phyloP scores from a whole-genome alignment of 2,888 invertebrate species.

The Julus scanicus region DNA sequence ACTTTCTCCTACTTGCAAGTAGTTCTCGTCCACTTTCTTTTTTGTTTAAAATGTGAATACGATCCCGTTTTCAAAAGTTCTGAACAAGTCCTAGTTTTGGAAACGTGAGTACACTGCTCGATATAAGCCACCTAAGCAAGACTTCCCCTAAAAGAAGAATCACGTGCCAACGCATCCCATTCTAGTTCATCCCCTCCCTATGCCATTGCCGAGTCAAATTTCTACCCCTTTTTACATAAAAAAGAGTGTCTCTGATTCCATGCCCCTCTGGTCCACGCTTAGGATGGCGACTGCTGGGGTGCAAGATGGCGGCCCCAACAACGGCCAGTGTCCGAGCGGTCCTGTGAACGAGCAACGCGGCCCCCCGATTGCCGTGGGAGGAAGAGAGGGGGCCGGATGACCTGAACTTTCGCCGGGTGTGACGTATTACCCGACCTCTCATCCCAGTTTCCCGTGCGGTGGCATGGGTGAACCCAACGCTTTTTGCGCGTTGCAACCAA shows the following conservation, averaged over 20 bases:
- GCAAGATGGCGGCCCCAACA: constrained; percentile 43
- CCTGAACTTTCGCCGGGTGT: constrained; percentile 33
- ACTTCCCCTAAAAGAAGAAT: too few species aligned
- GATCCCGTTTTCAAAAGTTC: too few species aligned
- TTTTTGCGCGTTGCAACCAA: constrained; percentile 40
- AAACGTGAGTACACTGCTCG: too few species aligned
- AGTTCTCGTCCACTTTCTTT: too few species aligned
- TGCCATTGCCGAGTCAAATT: constrained; percentile 23
- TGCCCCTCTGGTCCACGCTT: constrained; percentile 42
- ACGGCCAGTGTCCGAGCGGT: constrained; percentile 35
- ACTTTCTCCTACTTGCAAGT: too few species aligned
- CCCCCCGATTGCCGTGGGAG: constrained; percentile 47
- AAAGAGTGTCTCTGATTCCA: constrained; percentile 28
- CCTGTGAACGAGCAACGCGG: neutral
- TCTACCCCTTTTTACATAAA: neutral
- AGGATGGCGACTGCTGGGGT: constrained; percentile 32
- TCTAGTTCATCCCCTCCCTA: constrained; percentile 35
- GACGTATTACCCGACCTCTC: constrained; percentile 39
- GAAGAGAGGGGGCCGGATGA: constrained; percentile 56
- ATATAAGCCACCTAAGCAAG: too few species aligned
- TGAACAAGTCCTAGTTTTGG: too few species aligned
- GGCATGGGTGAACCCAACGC: constrained; percentile 41
- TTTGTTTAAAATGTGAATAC: too few species aligned
- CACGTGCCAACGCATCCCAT: constrained; percentile 34
- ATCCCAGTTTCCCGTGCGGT: constrained; percentile 44